phyloP scores from a whole-genome alignment of 2,888 invertebrate genomes.

The Melanophora roralis region DNA sequence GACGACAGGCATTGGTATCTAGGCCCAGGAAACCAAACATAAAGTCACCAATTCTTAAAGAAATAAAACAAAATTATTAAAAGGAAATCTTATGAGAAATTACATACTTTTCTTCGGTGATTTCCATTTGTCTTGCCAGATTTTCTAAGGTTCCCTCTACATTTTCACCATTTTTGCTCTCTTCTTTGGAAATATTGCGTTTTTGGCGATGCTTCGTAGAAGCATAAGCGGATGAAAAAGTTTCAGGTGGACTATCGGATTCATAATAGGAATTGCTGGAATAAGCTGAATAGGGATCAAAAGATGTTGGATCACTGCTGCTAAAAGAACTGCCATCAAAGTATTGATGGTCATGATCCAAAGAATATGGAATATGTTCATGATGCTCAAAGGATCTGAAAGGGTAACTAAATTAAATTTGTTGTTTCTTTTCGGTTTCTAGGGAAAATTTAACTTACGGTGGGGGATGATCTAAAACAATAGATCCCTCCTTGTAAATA shows the following conservation, averaged over 20 bases:
- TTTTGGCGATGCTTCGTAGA: slow-evolving; percentile 60
- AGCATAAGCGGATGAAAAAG: slow-evolving; percentile 40
- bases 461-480: slow-evolving; percentile 71
- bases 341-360: slow-evolving; percentile 66
- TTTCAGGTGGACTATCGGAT: slow-evolving; percentile 22
- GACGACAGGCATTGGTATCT: slow-evolving; percentile 76
- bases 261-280: slow-evolving; percentile 65
- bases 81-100: neutral
- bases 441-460: slow-evolving; percentile 67
- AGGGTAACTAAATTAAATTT: neutral
- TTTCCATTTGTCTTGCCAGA: slow-evolving; percentile 61
- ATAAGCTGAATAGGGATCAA: slow-evolving; percentile 73
- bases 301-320: slow-evolving; percentile 63
- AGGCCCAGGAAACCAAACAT: slow-evolving; percentile 75
- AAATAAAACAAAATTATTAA: neutral
- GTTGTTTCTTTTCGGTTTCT: neutral
- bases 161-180: neutral
- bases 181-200: slow-evolving; percentile 64
- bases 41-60: slow-evolving; percentile 73
- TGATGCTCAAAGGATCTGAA: slow-evolving; percentile 64
- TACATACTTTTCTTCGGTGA: slow-evolving; percentile 73
- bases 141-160: neutral
- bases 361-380: slow-evolving; percentile 70
- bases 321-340: slow-evolving; percentile 59
- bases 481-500: slow-evolving; percentile 48